These are phyloP conservation scores for Ecliptopera silaceata DNA, from an alignment of 2,888 invertebrate genomes.

Conservation along the genomic window DNA sequence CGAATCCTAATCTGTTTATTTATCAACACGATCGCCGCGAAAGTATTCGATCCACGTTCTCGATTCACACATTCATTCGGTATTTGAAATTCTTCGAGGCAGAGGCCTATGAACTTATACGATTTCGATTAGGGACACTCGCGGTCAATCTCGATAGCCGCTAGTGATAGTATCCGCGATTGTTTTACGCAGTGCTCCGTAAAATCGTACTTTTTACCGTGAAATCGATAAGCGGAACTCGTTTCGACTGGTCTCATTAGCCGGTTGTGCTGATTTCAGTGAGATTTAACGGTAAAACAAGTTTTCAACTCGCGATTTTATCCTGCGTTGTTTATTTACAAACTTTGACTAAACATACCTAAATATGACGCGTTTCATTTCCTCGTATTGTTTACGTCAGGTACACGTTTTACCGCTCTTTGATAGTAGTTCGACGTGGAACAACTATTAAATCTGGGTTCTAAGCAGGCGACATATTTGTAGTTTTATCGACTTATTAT, in stretches of 20 bases:
- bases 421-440: slow-evolving; percentile 47
- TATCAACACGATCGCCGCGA: slow-evolving; percentile 65
- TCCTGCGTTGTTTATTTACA: slow-evolving; percentile 64
- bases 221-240: slow-evolving; percentile 56
- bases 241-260: slow-evolving; percentile 58
- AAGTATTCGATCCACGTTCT: slow-evolving; percentile 75
- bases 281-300: slow-evolving; percentile 73
- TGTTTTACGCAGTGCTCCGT: slow-evolving; percentile 30
- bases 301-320: slow-evolving; percentile 65
- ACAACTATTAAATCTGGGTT: slow-evolving; percentile 32
- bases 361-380: slow-evolving; percentile 43
- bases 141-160: slow-evolving; percentile 32
- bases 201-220: slow-evolving; percentile 42
- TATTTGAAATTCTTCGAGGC: slow-evolving; percentile 65
- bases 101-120: slow-evolving; percentile 59
- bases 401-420: slow-evolving; percentile 52
- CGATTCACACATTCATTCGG: slow-evolving; percentile 77
- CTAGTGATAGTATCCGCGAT: slow-evolving; percentile 25
- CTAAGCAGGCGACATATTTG: background rate
- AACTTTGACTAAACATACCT: slow-evolving; percentile 49
- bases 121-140: slow-evolving; percentile 45
- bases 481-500: slow-evolving; percentile 1
- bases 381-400: slow-evolving; percentile 53
- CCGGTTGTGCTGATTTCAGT: slow-evolving; percentile 64
- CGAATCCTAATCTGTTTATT: slow-evolving; percentile 66